Conservation (phyloP, 2,888 invertebrate genomes). For the Lissocephala sabroskyi region DNA sequence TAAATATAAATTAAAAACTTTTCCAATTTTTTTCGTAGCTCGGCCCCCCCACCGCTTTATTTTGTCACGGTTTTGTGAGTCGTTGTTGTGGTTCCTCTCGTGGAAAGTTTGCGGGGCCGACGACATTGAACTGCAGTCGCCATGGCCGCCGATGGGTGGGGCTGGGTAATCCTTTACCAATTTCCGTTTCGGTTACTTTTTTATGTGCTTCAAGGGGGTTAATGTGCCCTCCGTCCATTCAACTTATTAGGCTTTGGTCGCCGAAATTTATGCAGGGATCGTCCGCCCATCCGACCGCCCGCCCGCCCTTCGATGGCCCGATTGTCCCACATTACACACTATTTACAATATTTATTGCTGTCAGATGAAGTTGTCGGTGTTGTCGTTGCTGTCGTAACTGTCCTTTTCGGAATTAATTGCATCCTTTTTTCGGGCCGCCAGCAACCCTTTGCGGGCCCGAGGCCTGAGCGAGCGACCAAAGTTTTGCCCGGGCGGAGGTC, state of each 20-base stretch:
- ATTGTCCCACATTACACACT: slow-evolving; percentile 25
- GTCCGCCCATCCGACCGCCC: background rate
- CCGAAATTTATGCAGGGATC: slow-evolving; percentile 34
- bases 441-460: no score
- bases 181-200: slow-evolving; percentile 55
- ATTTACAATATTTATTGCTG: slow-evolving; percentile 64
- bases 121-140: slow-evolving; percentile 44
- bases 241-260: slow-evolving; percentile 2
- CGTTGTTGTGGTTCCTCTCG: slow-evolving; percentile 44
- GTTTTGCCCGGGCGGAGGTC: no score
- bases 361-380: slow-evolving; percentile 59
- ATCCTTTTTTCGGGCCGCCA: slow-evolving; percentile 42
- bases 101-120: slow-evolving; percentile 55
- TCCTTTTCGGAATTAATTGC: slow-evolving; percentile 63
- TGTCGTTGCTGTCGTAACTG: no score
- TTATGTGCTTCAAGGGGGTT: slow-evolving; percentile 18
- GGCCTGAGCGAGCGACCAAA: no score
- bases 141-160: background rate
- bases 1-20: slow-evolving; percentile 72
- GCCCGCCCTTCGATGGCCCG: background rate
- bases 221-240: slow-evolving; percentile 8
- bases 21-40: slow-evolving; percentile 54
- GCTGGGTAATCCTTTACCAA: slow-evolving; percentile 54
- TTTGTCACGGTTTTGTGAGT: slow-evolving; percentile 20
- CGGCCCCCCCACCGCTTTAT: slow-evolving; percentile 5